Evolutionary conservation across 2,113 vertebrate species (phyloP), one percentile per base, ranked within the genome.

Genomic region (Thinocorus orbignyianus): DNA sequence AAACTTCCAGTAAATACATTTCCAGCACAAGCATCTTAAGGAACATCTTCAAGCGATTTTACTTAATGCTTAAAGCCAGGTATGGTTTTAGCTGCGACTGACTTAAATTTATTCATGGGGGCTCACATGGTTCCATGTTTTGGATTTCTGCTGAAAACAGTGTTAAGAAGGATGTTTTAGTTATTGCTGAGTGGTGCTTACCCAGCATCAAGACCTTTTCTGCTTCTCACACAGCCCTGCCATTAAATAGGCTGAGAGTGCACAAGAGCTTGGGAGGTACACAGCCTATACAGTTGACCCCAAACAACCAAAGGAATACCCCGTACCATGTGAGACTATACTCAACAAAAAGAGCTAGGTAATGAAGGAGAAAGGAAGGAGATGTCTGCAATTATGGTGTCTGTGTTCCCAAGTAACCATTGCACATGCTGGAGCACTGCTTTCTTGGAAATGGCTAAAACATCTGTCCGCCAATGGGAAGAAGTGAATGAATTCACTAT

Each of bases 201-300:
- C 8, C 24, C 11, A 73, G 3, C 2, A 11, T 13, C 18, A 22
- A 73, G 5, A 8, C 1, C 7, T 74, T 76, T 83, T 52, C 16
- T 61, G 25, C 2, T 57, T 66, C 22, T 76, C 25, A 28, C 7
- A 3, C 7, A 2, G 4, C 7, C 19, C 15, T 9, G 12, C 17
- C 10, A n/a, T 10, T 0, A 0, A 37, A 16, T 4, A n/a, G 18
- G 19, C 4, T 57, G 10, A 18, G 13, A 22, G 5, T 8, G 3
- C 9, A 11, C 33, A 58, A 17, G 14, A 10, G 46, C 3, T 7
- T 74, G 16, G 10, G 11, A 69, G 4, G 18, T 23, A 24, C 13
- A 17, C 10, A 33, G 17, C 13, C 1, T 7, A 26, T 39, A 33
- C 13, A 44, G 8, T 8, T 60, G 30, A 48, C 14, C 8, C 5